Conservation (phyloP, 1,140 invertebrate genomes). For the Tribolium madens region DNA sequence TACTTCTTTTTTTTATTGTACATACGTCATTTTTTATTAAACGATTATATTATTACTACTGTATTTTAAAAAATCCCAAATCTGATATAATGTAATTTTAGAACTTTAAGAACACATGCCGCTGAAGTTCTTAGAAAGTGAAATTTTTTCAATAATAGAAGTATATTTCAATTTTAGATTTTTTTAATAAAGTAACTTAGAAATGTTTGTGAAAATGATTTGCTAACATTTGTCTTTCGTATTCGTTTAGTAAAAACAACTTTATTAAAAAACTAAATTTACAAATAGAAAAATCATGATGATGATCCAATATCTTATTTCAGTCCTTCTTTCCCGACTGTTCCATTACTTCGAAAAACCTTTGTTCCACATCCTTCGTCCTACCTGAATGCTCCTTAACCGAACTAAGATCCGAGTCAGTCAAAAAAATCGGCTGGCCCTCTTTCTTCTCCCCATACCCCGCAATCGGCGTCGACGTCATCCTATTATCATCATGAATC, state of each 20-base stretch:
- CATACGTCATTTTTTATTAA: conserved; percentile 29
- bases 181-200: too few species aligned
- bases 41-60: conserved; percentile 6
- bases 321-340: background rate
- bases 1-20: conserved; percentile 21
- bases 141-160: too few species aligned
- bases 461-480: conserved; percentile 59
- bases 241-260: background rate
- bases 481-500: conserved; percentile 68
- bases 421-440: conserved; percentile 65
- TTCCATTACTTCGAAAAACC: background rate
- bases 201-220: too few species aligned
- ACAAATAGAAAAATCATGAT: background rate
- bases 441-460: conserved; percentile 66
- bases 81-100: too few species aligned
- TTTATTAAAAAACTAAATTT: background rate
- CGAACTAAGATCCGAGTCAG: conserved; percentile 69
- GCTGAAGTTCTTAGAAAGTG: too few species aligned
- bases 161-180: too few species aligned
- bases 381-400: conserved; percentile 60
- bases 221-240: too few species aligned
- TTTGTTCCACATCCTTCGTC: background rate
- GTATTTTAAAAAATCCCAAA: background rate
- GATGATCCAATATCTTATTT: background rate
- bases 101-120: too few species aligned